Base-by-base conservation (phyloP, 92 coral and sea anemone genomes). In the Phymanthus crucifer region DNA sequence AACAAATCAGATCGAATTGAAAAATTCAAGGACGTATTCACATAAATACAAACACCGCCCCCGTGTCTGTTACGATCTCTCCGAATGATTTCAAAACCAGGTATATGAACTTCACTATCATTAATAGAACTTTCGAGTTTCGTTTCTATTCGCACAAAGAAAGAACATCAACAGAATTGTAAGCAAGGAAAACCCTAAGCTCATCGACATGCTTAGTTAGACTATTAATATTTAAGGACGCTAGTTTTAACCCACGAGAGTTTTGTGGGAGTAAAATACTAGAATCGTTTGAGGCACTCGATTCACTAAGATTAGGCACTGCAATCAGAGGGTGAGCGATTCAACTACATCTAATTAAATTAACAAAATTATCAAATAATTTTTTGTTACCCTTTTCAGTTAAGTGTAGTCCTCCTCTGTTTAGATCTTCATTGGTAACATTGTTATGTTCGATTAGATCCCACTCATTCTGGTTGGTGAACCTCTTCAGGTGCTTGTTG, bases 51-150 rank as follows among this genome's bases (percentile, higher is more conserved):
- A 65, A 65, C 70, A 32, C 70, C 70, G 16, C 70, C 70, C 9
- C 70, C 70, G 24, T 65, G 70, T 65, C 70, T 65, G 35, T 65
- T 65, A 35, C 89, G 37, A 80, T 88, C 82, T 43, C 85, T 84
- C 32, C 86, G 86, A 71, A 88, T 71, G 50, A 88, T 84, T 27
- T 88, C 86, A 47, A 84, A 84, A 40, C 87, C 90, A 3, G 90
- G 77, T 31, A 89, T 71, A 31, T 86, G 77, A 48, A 89, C 81
- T 4, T 86, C 93, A 26, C 77, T 33, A 65, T 86, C 84, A 32
- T 70, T 71, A 21, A 86, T 71, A 57, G 87, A 72, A 23, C 61
- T 84, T 79, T 90, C 86, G 37, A 90, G 91, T 71, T 80, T 83
- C 46, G 89, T 86, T n/a, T n/a, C n/a, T n/a, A n/a, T 40, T 87